Conservation (phyloP, 2,113 vertebrate genomes). For the Hyperoodon ampullatus region DNA sequence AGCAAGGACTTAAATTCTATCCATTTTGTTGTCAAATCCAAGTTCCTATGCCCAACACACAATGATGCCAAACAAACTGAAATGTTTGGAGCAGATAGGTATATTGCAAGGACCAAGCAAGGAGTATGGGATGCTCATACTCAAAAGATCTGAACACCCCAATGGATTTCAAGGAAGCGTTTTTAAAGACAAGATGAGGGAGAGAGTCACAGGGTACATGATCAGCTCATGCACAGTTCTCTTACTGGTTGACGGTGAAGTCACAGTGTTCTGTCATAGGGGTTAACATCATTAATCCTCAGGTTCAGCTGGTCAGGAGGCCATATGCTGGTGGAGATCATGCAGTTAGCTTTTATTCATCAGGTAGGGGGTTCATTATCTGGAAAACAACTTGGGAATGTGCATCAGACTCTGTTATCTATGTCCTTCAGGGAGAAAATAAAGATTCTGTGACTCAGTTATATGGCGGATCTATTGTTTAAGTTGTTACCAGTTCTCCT, state of each 20-base stretch:
- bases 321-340: no score
- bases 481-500: no score
- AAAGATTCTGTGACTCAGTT: no score
- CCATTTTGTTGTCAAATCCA: neutral
- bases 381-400: no score
- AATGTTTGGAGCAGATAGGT: neutral
- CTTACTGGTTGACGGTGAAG: neutral
- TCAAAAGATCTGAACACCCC: neutral
- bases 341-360: no score
- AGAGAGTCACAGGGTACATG: neutral
- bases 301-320: no score
- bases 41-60: neutral
- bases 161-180: neutral
- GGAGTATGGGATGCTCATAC: neutral
- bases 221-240: neutral
- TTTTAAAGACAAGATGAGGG: neutral
- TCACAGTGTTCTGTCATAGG: neutral
- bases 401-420: no score
- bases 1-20: neutral
- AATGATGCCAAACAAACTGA: neutral
- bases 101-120: neutral
- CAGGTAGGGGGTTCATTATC: no score
- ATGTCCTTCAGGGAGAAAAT: no score
- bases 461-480: no score
- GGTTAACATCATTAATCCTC: no score